Conservation (phyloP, 2,797 vertebrate genomes). For the Phyllotis vaccarum region DNA sequence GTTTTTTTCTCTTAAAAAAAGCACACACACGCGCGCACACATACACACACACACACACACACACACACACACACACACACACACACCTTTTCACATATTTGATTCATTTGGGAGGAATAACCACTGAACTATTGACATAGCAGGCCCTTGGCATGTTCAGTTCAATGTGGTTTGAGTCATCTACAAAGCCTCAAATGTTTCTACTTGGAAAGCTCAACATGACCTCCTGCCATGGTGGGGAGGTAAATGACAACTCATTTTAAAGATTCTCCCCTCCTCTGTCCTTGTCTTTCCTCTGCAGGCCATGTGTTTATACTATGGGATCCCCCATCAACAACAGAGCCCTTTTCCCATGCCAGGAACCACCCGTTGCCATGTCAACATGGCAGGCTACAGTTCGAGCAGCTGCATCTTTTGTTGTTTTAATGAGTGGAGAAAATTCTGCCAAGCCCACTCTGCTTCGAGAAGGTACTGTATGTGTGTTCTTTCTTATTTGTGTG, state of each 20-base stretch:
- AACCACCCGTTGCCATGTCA: conserved; percentile 98
- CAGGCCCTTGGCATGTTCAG: conserved; percentile 40
- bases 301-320: conserved; percentile 97
- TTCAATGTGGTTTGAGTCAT: conserved; percentile 46
- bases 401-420: conserved; percentile 92
- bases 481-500: conserved; percentile 77
- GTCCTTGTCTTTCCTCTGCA: conserved; percentile 88
- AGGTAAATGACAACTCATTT: conserved; percentile 75
- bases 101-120: conserved; percentile 71
- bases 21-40: neutral
- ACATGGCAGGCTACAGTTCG: conserved; percentile 96
- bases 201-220: conserved; percentile 67
- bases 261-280: conserved; percentile 65
- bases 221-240: conserved; percentile 61
- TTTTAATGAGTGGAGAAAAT: conserved; percentile 98
- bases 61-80: neutral
- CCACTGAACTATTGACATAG: conserved; percentile 32
- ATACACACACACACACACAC: neutral
- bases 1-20: conserved; percentile 38
- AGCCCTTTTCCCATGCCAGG: conserved; percentile 98
- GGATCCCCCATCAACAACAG: conserved; percentile 99
- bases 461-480: conserved; percentile 85
- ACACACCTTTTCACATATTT: conserved; percentile 69
- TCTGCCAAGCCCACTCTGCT: conserved; percentile 87
- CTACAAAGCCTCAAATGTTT: conserved; percentile 71